Evolutionary conservation across 2,888 invertebrate genomes (phyloP).

Genomic region (Priocnemis perturbator): DNA sequence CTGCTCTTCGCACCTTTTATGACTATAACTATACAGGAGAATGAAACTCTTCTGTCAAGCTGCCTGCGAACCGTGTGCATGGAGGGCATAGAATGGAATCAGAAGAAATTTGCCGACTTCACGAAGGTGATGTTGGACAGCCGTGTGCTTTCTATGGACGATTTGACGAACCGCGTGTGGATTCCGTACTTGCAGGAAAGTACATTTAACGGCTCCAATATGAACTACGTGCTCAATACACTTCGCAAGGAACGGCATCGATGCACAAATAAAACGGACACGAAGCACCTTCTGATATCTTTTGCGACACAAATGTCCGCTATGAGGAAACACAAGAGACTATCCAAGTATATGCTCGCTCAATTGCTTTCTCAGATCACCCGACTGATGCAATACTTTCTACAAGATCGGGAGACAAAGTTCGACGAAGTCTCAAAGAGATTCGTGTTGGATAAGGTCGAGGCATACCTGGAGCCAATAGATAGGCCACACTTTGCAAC

Average conservation of each 20-base stretch:
- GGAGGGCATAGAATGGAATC: constrained; percentile 50
- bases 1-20: constrained; percentile 58
- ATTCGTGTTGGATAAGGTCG: constrained; percentile 38
- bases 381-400: constrained; percentile 44
- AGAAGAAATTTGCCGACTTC: constrained; percentile 55
- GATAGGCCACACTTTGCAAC: constrained; percentile 55
- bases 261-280: constrained; percentile 34
- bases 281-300: constrained; percentile 32
- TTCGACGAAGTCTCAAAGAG: constrained; percentile 14
- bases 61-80: constrained; percentile 45
- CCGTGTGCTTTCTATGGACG: constrained; percentile 42
- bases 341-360: constrained; percentile 40
- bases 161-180: constrained; percentile 61
- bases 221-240: constrained; percentile 46
- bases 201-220: constrained; percentile 31
- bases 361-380: constrained; percentile 46
- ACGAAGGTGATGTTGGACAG: constrained; percentile 40
- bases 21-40: constrained; percentile 48
- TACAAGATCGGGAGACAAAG: constrained; percentile 11
- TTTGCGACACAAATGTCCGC: constrained; percentile 48
- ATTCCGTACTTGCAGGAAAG: constrained; percentile 52
- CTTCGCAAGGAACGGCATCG: constrained; percentile 35
- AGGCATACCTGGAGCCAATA: constrained; percentile 56
- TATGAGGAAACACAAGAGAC: constrained; percentile 37
- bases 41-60: constrained; percentile 42